These are phyloP conservation scores for Thalassaphorura encarpata DNA, from an alignment of 1,140 invertebrate species.

Conservation along the genomic window DNA sequence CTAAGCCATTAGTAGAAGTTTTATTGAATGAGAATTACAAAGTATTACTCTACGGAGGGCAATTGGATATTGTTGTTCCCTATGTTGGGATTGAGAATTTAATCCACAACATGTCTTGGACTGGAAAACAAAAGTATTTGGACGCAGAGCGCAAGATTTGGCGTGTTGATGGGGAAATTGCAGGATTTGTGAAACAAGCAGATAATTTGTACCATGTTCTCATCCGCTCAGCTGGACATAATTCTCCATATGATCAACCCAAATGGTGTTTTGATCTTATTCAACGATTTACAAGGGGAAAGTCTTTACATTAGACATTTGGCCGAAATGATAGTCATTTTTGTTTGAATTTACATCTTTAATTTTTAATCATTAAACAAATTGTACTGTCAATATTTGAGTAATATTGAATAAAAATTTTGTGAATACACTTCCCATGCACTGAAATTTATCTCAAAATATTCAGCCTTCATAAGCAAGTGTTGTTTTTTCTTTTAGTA, in stretches of 20 bases:
- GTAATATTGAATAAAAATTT: no score
- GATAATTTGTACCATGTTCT: constrained; percentile 4
- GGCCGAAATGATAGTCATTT: no score
- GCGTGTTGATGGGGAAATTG: constrained; percentile 5
- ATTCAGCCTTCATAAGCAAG: no score
- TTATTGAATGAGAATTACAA: constrained; percentile 23
- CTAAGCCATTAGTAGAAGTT: constrained; percentile 12
- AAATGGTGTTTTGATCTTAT: constrained; percentile 42
- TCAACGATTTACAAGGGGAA: constrained; percentile 38
- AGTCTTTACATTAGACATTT: no score
- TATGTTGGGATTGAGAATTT: constrained; percentile 15
- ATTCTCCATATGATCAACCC: constrained; percentile 44
- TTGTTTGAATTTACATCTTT: no score
- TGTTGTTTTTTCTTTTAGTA: no score
- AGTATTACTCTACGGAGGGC: constrained; percentile 23
- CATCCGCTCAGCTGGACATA: constrained; percentile 40
- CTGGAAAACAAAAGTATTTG: no score
- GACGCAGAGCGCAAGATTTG: not conserved
- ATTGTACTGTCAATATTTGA: no score
- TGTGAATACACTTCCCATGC: no score
- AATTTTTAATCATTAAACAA: no score
- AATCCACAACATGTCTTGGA: constrained; percentile 14
- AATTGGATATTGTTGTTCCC: constrained; percentile 28
- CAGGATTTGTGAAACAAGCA: constrained; percentile 3
- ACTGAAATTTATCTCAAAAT: no score